Base-by-base conservation (phyloP, 2,113 vertebrate genomes). In the Canis aureus region DNA sequence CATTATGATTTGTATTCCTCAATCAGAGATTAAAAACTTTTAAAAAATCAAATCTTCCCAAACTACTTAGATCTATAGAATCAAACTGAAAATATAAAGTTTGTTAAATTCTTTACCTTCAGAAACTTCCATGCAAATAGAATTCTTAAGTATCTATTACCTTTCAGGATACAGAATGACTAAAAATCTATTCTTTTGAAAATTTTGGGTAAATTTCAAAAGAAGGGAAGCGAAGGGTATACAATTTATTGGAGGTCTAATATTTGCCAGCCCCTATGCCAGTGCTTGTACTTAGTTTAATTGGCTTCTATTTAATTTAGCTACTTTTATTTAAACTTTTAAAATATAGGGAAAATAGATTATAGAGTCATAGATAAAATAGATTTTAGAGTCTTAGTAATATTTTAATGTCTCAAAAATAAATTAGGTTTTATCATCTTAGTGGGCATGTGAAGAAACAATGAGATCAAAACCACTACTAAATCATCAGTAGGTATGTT, bases 21-120 rank as follows among this genome's bases (percentile, higher is more conserved):
- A 43, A 85, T n/a, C 49, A 80, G 15, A 78, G 55, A 74, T 64
- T 82, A 57, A 74, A 94, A 92, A 43, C 16, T 67, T 94, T 91
- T 76, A 13, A 90, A 85, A 94, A 60, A 79, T 62, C 60, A 83
- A 94, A 86, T 64, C 27, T 62, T 35, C 6, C 32, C 11, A 20
- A 73, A 22, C 23, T 74, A 1, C 43, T 89, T 85, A 74, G 60
- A 89, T 66, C 38, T 80, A 87, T 19, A 60, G 10, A 71, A 29
- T 9, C 15, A 74, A 66, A 69, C n/a, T 74, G 8, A 94, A 62
- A 71, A 59, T 2, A 49, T 0, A n/a, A n/a, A 27, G 35, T 91
- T 93, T 29, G 62, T 92, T 78, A 79, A 51, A 66, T 67, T 83
- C 17, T 51, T 73, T 22, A n/a, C 59, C 12, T 69, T 66, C 32